Base-by-base conservation (phyloP, 1,140 invertebrate species). In the Nasonia longicornis region DNA sequence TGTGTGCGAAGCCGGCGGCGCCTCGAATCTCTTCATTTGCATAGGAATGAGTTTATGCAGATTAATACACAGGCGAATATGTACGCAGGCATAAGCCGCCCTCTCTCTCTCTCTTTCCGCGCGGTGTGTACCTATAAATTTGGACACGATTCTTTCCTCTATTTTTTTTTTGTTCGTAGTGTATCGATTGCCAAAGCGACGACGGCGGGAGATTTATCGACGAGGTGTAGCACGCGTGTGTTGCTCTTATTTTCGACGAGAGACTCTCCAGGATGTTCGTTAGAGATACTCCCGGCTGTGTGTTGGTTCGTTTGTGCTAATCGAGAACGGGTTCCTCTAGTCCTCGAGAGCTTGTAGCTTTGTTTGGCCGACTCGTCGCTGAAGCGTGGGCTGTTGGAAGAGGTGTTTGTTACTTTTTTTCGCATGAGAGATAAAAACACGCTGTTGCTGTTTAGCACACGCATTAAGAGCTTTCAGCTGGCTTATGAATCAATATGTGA, bases 41-140 rank as follows among this genome's bases (percentile, higher is more conserved):
- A 90, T 90, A 87, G 89, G 88, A 90, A 90, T 90, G 89, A 90
- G 88, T 90, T 90, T 90, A 90, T 90, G 89, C 88, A 90, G 88
- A 90, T 90, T 88, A 89, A 89, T 90, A 89, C 87, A 87, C 87
- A 87, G 86, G 87, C 83, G 87, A 87, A 86, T 86, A 86, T 86
- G 84, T 84, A 85, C 79, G 81, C 71, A 75, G 83, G 38, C 38
- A 77, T 66, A 77, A 42, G 74, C 31, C 31, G 11, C 58, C 52
- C n/a, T 16, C 26, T 12, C 11, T n/a, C 10, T 1, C 42, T 73
- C n/a, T 70, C 31, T 26, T 66, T 1, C 26, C 0, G 26, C 12
- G 6, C 22, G 16, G 6, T 42, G 38, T 42, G 8, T 42, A 42
- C 3, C 38, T 42, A 42, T 42, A 42, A 42, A 42, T 73, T 73